Conservation (phyloP, 2,113 vertebrate genomes). For the Suricata suricatta region DNA sequence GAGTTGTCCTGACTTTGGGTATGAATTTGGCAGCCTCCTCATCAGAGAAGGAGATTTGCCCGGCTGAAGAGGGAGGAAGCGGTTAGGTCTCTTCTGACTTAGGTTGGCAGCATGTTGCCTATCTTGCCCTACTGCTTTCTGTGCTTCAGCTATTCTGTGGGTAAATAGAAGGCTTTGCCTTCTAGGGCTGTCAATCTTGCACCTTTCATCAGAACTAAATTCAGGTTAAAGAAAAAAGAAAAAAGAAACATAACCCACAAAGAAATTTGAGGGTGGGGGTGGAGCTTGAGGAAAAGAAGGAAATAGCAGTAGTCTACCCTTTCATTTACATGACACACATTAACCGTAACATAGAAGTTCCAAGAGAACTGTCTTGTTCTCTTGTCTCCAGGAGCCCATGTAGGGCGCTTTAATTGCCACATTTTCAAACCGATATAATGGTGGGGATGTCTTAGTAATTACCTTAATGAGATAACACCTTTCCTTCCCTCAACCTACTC, state of each 20-base stretch:
- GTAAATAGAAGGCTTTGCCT: conserved; percentile 12
- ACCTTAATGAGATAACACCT: conserved; percentile 99
- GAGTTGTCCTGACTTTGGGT: neutral
- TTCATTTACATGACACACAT: conserved; percentile 88
- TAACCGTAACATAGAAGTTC: conserved; percentile 91
- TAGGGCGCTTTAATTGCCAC: conserved; percentile 97
- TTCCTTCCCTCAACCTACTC: conserved; percentile 95
- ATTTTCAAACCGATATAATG: conserved; percentile 96
- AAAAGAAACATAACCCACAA: conserved; percentile 43
- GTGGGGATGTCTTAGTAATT: conserved; percentile 97
- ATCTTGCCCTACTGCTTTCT: neutral
- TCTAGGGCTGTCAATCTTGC: conserved; percentile 37
- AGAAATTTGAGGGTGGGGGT: conserved; percentile 63
- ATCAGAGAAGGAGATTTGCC: neutral
- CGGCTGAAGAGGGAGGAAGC: neutral
- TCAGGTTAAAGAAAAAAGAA: conserved; percentile 63
- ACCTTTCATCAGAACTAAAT: conserved; percentile 62
- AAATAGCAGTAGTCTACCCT: conserved; percentile 87
- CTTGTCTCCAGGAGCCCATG: conserved; percentile 91
- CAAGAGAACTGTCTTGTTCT: conserved; percentile 90
- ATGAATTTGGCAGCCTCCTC: neutral
- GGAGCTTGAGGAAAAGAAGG: conserved; percentile 77
- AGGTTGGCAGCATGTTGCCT: neutral
- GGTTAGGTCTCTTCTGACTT: neutral
- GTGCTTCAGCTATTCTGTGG: neutral